A percentile compares a stretch with the other conserved stretches of the same genome.
Conservation (phyloP, 2,113 vertebrate genomes). For the Neolamprologus kungweensis region DNA sequence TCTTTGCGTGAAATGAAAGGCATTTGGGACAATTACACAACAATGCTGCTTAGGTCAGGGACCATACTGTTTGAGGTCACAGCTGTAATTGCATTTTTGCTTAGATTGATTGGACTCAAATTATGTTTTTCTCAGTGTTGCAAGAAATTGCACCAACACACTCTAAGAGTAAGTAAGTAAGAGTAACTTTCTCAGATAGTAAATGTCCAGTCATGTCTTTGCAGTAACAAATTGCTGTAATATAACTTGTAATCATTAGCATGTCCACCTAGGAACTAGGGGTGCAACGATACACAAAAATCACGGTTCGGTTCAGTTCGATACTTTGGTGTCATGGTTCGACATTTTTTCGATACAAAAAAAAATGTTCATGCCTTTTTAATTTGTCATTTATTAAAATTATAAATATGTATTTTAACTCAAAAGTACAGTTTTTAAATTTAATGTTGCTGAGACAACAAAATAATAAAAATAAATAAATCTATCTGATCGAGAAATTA, state of each 20-base stretch:
- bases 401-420: too few species aligned
- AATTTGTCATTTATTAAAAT: too few species aligned
- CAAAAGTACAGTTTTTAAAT: too few species aligned
- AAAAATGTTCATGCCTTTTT: accelerated
- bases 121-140: not conserved
- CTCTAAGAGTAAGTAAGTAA: not conserved
- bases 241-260: not conserved
- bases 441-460: too few species aligned
- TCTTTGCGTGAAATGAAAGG: not conserved
- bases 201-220: not conserved
- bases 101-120: not conserved
- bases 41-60: not conserved
- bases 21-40: not conserved
- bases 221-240: not conserved
- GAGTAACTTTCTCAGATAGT: not conserved
- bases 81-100: not conserved
- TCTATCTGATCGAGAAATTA: too few species aligned
- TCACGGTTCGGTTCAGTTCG: accelerated
- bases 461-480: accelerated
- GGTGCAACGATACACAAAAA: accelerated
- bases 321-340: too few species aligned
- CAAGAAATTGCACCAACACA: not conserved
- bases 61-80: not conserved
- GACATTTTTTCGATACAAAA: too few species aligned
- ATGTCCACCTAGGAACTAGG: not conserved